Evolutionary conservation across 2,797 vertebrate genomes (phyloP).

Genomic region (Moxostoma hubbsi): DNA sequence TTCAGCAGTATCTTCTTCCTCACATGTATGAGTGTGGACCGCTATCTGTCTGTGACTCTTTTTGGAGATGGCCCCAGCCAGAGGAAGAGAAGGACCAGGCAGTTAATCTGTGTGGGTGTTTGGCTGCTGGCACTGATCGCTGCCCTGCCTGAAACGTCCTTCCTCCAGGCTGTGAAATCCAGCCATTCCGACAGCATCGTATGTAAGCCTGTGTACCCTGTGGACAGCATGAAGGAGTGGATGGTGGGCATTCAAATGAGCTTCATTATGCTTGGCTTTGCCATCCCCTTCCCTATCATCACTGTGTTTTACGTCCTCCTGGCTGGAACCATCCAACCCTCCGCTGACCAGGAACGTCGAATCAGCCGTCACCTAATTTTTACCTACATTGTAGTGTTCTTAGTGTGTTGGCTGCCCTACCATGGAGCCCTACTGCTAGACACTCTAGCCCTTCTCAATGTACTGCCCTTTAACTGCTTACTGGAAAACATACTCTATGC

Average conservation of each 20-base stretch:
- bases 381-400: slow-evolving; percentile 87
- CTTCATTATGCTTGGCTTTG: slow-evolving; percentile 85
- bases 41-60: slow-evolving; percentile 81
- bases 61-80: slow-evolving; percentile 67
- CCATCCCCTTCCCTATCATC: slow-evolving; percentile 87
- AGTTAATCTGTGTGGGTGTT: slow-evolving; percentile 80
- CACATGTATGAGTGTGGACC: slow-evolving; percentile 90
- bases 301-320: slow-evolving; percentile 84
- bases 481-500: slow-evolving; percentile 86
- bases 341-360: slow-evolving; percentile 80
- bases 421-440: slow-evolving; percentile 84
- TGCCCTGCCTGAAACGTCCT: slow-evolving; percentile 87
- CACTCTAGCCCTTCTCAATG: slow-evolving; percentile 79
- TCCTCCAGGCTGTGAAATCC: slow-evolving; percentile 82
- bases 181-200: slow-evolving; percentile 73
- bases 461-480: slow-evolving; percentile 85
- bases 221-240: slow-evolving; percentile 82
- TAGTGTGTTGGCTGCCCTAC: slow-evolving; percentile 91
- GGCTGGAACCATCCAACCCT: slow-evolving; percentile 73
- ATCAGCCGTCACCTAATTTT: slow-evolving; percentile 84
- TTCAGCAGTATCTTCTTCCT: slow-evolving; percentile 94
- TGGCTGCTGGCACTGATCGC: slow-evolving; percentile 87
- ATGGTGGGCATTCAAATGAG: slow-evolving; percentile 85
- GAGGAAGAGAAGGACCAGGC: slow-evolving; percentile 76
- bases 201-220: slow-evolving; percentile 85